A percentile compares a stretch with the other conserved stretches of the same genome.
Conservation (phyloP, 2,113 vertebrate genomes). For the Tragelaphus strepsiceros region DNA sequence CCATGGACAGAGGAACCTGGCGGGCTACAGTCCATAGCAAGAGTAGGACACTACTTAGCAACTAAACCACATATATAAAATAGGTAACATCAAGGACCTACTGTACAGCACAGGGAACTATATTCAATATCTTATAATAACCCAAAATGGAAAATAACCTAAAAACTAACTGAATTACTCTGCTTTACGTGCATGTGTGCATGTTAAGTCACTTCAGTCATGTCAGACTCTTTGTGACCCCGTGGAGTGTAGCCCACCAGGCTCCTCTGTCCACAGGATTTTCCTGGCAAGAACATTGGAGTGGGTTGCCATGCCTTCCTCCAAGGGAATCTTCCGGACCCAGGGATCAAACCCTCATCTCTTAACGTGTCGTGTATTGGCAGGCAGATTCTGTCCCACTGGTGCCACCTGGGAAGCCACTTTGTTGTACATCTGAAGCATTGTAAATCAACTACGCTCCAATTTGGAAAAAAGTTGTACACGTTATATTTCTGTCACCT, state of each 20-base stretch:
- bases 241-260: not conserved
- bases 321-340: not conserved
- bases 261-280: not conserved
- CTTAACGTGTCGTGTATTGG: rapidly evolving
- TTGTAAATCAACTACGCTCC: not conserved
- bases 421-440: not conserved
- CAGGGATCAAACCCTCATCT: not conserved
- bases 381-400: not conserved
- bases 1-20: not conserved
- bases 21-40: not conserved
- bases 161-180: not conserved
- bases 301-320: not conserved
- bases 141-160: not conserved
- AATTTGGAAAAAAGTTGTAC: not conserved
- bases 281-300: not conserved
- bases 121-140: not conserved
- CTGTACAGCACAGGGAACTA: not conserved
- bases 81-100: not conserved
- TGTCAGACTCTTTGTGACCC: not conserved
- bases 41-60: not conserved
- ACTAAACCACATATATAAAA: not conserved
- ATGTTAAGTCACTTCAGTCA: rapidly evolving
- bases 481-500: not conserved
- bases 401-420: not conserved
- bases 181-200: not conserved